Percentiles rank a stretch among this genome's conserved stretches.
Evolutionary conservation across 1,140 invertebrate genomes (phyloP).

Genomic region (Lysiphlebus fabarum): DNA sequence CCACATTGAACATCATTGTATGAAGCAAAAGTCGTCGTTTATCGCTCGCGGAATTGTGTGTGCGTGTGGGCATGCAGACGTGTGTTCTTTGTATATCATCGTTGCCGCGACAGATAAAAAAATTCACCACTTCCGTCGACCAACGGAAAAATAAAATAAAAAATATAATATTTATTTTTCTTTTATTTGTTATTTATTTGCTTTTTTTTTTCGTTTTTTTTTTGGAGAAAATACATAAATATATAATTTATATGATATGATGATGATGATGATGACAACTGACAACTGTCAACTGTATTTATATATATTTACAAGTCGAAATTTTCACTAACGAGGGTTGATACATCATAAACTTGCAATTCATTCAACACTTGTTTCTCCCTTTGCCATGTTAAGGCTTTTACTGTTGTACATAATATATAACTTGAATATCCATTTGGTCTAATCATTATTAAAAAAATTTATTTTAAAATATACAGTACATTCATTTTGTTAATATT

Average conservation of each 20-base stretch:
- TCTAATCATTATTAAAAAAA: too few species aligned
- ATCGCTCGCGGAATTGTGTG: slow-evolving; percentile 39
- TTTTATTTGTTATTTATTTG: too few species aligned
- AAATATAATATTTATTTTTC: background rate
- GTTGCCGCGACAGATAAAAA: background rate
- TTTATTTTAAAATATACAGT: too few species aligned
- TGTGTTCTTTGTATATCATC: slow-evolving; percentile 1
- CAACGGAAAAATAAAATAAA: background rate
- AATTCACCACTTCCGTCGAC: slow-evolving; percentile 18
- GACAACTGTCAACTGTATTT: too few species aligned
- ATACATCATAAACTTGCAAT: slow-evolving; percentile 43
- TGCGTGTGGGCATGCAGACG: slow-evolving; percentile 25
- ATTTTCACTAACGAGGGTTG: slow-evolving; percentile 41
- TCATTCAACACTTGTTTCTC: slow-evolving; percentile 52
- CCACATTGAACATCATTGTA: slow-evolving; percentile 43
- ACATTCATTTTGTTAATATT: too few species aligned
- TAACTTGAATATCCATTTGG: too few species aligned
- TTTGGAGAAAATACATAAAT: too few species aligned
- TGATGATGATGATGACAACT: too few species aligned
- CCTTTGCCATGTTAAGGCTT: slow-evolving; percentile 47
- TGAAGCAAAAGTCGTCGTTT: slow-evolving; percentile 42
- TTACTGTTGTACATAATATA: slow-evolving; percentile 42
- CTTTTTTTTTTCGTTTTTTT: too few species aligned
- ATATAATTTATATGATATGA: too few species aligned
- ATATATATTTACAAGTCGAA: too few species aligned